Conservation (phyloP, 2,113 vertebrate species). For the Shinisaurus crocodilurus region DNA sequence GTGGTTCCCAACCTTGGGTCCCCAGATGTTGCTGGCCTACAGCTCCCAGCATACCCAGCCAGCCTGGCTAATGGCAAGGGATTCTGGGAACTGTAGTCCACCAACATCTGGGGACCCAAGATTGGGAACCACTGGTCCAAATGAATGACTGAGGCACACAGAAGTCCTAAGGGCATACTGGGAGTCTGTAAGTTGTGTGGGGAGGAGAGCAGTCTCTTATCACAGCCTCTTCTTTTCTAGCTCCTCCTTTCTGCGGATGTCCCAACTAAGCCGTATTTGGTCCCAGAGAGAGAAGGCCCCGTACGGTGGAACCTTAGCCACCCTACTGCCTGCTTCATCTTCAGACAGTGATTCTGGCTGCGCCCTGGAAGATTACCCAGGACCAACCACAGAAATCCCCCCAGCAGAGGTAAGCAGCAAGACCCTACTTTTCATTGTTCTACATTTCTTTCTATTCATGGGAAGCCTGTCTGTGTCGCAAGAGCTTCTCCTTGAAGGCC, state of each 20-base stretch:
- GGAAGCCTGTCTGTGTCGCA: background rate
- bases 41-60: no score
- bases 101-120: no score
- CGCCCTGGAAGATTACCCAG: constrained; percentile 63
- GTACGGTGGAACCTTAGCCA: background rate
- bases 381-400: constrained; percentile 19
- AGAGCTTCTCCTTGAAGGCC: background rate
- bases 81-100: no score
- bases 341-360: constrained; percentile 70
- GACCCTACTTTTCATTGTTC: background rate
- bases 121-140: no score
- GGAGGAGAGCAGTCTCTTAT: background rate
- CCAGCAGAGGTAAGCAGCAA: constrained; percentile 62
- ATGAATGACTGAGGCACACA: background rate
- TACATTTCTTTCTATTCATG: background rate
- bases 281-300: constrained; percentile 50
- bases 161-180: no score
- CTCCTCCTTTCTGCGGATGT: constrained; percentile 60
- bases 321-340: constrained; percentile 24
- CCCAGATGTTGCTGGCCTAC: no score
- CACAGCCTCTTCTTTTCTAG: background rate
- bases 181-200: background rate
- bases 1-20: no score
- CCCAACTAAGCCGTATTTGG: constrained; percentile 61
- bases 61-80: no score